Base-by-base conservation (phyloP, 2,888 invertebrate species). In the Pyrrhia umbra region DNA sequence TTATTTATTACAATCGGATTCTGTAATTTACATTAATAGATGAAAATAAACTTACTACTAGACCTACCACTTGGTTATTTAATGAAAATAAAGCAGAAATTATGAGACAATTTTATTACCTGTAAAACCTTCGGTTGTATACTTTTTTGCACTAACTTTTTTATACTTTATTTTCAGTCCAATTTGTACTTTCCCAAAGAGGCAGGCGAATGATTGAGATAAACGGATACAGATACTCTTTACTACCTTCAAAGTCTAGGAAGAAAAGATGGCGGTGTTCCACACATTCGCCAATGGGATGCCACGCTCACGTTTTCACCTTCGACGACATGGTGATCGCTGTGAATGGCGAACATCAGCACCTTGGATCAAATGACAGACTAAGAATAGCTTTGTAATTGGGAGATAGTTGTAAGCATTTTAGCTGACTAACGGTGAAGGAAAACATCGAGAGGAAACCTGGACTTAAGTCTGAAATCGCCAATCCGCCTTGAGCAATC, bases 241-340 rank as follows among this genome's bases (percentile, higher is more conserved):
- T 58, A 16, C 15, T 49, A 6, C 61, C 59, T 8, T 64, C 68
- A 1, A 76, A 49, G 50, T 50, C 46, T 10, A 39, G 5, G 5
- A 82, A 60, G 16, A 75, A 43, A 3, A 68, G 81, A 25, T 88
- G 88, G 88, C 57, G 77, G 0, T 88, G 88, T 59, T 87, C 87
- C 0, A 86, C 86, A 0, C 85, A 88, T 37, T 73, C 78, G 6
- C 72, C 68, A 13, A 62, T 55, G 2, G 83, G 85, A 0, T 89
- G 89, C 46, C 71, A 69, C 8, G 89, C 88, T 0, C 60, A 72
- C 2, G 54, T 88, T 0, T 46, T 76, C 20, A 88, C 88, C 0
- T 45, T 75, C 0, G 50, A 80, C 13, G 70, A 77, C 8, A 4
- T 37, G 23, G 49, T 79, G 0, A 20, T 75, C 8, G 51, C 46